Evolutionary conservation across 2,888 invertebrate genomes (phyloP).

Genomic region (Quadriops clusia): DNA sequence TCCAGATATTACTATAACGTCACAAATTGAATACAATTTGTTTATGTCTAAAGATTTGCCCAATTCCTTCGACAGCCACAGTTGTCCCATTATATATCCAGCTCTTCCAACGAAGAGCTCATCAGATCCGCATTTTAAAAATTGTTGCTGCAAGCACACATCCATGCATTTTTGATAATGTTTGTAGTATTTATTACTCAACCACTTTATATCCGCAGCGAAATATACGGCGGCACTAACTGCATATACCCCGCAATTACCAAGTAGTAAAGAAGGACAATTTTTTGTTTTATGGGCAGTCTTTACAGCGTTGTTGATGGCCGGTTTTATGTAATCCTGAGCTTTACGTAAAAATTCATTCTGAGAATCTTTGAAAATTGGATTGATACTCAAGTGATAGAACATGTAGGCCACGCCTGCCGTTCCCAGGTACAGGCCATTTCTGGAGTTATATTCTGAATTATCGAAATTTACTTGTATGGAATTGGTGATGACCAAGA

Average conservation of each 20-base stretch:
- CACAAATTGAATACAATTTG: conserved; percentile 52
- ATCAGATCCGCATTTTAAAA: conserved; percentile 59
- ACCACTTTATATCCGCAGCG: conserved; percentile 37
- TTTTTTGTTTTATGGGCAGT: conserved; percentile 41
- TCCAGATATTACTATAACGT: conserved; percentile 60
- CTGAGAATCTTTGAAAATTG: conserved; percentile 37
- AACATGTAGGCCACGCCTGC: conserved; percentile 68
- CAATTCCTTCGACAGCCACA: conserved; percentile 56
- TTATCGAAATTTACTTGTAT: conserved; percentile 29
- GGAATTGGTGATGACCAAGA: conserved; percentile 21
- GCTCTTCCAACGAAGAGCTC: conserved; percentile 78
- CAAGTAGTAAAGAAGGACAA: conserved; percentile 60
- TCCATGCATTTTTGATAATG: conserved; percentile 35
- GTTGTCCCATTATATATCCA: conserved; percentile 66
- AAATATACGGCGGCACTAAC: conserved; percentile 53
- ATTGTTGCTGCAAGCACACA: conserved; percentile 42
- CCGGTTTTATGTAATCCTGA: conserved; percentile 49
- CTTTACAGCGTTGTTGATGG: conserved; percentile 43
- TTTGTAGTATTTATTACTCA: conserved; percentile 28
- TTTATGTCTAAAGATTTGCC: conserved; percentile 36
- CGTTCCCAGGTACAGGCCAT: conserved; percentile 58
- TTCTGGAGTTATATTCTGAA: conserved; percentile 34
- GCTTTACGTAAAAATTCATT: conserved; percentile 45
- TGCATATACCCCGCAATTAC: conserved; percentile 66
- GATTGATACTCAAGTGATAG: conserved; percentile 51